These are phyloP conservation scores for Copidosoma aretas DNA, from an alignment of 2,888 invertebrate genomes.

Conservation along the genomic window DNA sequence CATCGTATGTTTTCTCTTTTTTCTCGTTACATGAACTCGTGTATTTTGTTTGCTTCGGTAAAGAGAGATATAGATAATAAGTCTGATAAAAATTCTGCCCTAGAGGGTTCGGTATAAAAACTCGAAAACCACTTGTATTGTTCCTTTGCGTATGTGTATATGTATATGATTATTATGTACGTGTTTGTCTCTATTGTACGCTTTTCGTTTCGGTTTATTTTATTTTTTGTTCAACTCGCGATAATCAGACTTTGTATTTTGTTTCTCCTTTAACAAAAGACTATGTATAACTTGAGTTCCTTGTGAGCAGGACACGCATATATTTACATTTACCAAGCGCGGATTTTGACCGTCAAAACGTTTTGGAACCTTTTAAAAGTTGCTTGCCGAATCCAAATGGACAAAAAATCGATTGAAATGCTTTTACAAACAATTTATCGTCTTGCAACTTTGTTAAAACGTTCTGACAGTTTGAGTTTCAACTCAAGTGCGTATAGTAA, in stretches of 20 bases:
- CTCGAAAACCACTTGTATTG: slow-evolving; percentile 30
- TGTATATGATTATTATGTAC: slow-evolving; percentile 11
- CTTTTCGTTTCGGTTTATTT: background rate
- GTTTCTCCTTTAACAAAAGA: slow-evolving; percentile 17
- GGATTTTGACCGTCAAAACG: too few relatives aligned
- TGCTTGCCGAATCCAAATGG: too few relatives aligned
- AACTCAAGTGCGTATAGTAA: too few relatives aligned
- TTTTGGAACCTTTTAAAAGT: too few relatives aligned
- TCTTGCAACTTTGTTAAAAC: too few relatives aligned
- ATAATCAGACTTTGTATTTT: slow-evolving; percentile 36
- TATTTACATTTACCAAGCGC: too few relatives aligned
- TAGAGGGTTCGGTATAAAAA: slow-evolving; percentile 37
- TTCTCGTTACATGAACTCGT: background rate
- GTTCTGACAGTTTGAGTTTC: too few relatives aligned
- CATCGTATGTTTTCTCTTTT: slow-evolving; percentile 4
- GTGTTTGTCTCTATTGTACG: slow-evolving; percentile 21
- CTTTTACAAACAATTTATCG: too few relatives aligned
- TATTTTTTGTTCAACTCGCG: slow-evolving; percentile 9
- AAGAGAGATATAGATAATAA: slow-evolving; percentile 12
- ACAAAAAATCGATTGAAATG: too few relatives aligned
- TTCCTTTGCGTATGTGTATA: slow-evolving; percentile 22
- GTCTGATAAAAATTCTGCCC: slow-evolving; percentile 33
- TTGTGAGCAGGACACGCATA: too few relatives aligned
- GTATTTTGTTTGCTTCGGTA: slow-evolving; percentile 9
- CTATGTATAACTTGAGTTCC: slow-evolving; percentile 15